These are phyloP conservation scores for Trileptium ribeirensis DNA, from an alignment of 2,888 invertebrate species.

Conservation along the genomic window DNA sequence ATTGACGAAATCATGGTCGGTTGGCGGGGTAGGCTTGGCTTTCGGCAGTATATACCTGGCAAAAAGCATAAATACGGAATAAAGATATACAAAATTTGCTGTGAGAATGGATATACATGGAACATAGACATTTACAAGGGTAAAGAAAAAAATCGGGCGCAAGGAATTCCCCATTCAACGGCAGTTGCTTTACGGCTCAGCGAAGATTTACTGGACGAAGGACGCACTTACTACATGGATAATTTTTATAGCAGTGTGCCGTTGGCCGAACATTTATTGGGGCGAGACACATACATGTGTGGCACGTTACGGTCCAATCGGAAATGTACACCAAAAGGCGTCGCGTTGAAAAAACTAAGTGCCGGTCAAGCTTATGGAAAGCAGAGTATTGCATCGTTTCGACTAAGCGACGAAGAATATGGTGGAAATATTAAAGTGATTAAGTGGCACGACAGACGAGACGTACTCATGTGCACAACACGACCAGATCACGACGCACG, in stretches of 20 bases:
- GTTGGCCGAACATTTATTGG: background rate
- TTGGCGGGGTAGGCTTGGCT: background rate
- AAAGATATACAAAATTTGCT: too few species aligned
- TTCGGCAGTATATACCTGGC: too few species aligned
- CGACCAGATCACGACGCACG: slow-evolving; percentile 41
- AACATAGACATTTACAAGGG: background rate
- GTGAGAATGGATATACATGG: too few species aligned
- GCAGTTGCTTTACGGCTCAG: background rate
- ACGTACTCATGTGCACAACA: slow-evolving; percentile 47
- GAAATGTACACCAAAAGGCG: slow-evolving; percentile 44
- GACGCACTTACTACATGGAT: background rate
- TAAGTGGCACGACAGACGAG: too few species aligned
- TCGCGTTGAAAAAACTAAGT: slow-evolving; percentile 45
- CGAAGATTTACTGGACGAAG: background rate
- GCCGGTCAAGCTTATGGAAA: slow-evolving; percentile 38
- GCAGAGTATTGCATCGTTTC: slow-evolving; percentile 46
- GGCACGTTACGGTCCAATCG: slow-evolving; percentile 44
- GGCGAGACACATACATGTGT: slow-evolving; percentile 38
- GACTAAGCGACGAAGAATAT: too few species aligned
- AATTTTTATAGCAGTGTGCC: background rate
- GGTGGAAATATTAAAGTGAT: too few species aligned
- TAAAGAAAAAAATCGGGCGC: background rate
- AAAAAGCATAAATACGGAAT: too few species aligned
- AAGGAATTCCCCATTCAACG: background rate
- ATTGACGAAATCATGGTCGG: background rate